A percentile compares a stretch with the other conserved stretches of the same genome.
These are phyloP conservation scores for Drosophila repleta DNA, from an alignment of 1,140 invertebrate genomes.

Conservation along the genomic window DNA sequence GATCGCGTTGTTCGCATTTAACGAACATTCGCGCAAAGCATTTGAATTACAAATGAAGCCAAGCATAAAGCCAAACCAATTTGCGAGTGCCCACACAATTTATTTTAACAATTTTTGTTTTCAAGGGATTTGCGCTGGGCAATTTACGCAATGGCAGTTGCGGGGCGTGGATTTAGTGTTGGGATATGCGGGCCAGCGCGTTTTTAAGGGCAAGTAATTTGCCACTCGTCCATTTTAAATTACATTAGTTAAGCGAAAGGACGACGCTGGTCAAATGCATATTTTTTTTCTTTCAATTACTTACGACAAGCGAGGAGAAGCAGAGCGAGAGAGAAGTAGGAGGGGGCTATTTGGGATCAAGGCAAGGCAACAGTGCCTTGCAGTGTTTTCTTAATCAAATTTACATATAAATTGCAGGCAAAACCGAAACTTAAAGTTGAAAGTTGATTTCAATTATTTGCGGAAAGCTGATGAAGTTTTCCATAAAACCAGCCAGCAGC, in stretches of 20 bases:
- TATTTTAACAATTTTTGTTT: conserved; percentile 72
- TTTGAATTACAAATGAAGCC: conserved; percentile 80
- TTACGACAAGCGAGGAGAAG: conserved; percentile 20
- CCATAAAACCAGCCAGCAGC: conserved; percentile 28
- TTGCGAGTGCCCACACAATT: conserved; percentile 73
- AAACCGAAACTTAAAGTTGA: conserved; percentile 61
- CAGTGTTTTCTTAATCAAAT: conserved; percentile 74
- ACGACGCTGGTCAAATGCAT: conserved; percentile 71
- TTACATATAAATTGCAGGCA: conserved; percentile 79
- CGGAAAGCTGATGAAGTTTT: conserved; percentile 66
- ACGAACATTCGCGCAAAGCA: conserved; percentile 46
- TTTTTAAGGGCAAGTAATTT: conserved; percentile 72
- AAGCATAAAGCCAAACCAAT: conserved; percentile 59
- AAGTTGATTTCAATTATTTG: conserved; percentile 81
- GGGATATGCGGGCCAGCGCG: conserved; percentile 42
- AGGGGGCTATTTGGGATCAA: conserved; percentile 6
- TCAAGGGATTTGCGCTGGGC: conserved; percentile 66
- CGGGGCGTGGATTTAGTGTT: conserved; percentile 11
- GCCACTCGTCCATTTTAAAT: conserved; percentile 80
- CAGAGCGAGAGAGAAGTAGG: background rate
- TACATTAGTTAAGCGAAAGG: conserved; percentile 68
- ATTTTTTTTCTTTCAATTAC: conserved; percentile 79
- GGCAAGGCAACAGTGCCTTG: conserved; percentile 29
- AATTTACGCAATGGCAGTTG: conserved; percentile 51
- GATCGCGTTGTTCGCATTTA: conserved; percentile 48